phyloP scores from a whole-genome alignment of 2,113 vertebrate genomes.

The Corynorhinus townsendii region DNA sequence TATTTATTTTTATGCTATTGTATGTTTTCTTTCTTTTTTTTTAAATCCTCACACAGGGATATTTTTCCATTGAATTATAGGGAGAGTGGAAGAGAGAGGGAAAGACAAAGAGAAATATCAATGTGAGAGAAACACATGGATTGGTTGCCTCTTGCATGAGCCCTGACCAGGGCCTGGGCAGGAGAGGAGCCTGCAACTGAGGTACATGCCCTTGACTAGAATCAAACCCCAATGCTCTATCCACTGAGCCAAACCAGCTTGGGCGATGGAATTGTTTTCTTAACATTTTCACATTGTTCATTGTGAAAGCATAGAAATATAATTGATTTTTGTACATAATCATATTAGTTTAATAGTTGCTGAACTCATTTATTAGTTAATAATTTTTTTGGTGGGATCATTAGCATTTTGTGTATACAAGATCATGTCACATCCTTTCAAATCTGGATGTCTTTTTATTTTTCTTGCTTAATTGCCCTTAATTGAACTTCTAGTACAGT shows the following conservation, averaged over 20 bases:
- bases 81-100: too few species aligned
- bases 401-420: not conserved
- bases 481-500: not conserved
- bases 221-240: too few species aligned
- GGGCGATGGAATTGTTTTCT: not conserved
- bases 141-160: too few species aligned
- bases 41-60: too few species aligned
- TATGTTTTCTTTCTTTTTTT: not conserved
- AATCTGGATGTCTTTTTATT: not conserved
- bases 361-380: not conserved
- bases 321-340: not conserved
- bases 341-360: not conserved
- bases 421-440: not conserved
- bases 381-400: not conserved
- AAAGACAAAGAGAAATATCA: too few species aligned
- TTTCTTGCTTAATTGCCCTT: not conserved
- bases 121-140: too few species aligned
- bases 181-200: too few species aligned
- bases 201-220: too few species aligned
- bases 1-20: not conserved
- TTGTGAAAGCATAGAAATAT: not conserved
- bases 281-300: not conserved
- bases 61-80: too few species aligned
- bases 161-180: too few species aligned
- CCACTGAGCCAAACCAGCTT: too few species aligned